phyloP scores from a whole-genome alignment of 1,140 invertebrate species.

The Ephestia elutella region DNA sequence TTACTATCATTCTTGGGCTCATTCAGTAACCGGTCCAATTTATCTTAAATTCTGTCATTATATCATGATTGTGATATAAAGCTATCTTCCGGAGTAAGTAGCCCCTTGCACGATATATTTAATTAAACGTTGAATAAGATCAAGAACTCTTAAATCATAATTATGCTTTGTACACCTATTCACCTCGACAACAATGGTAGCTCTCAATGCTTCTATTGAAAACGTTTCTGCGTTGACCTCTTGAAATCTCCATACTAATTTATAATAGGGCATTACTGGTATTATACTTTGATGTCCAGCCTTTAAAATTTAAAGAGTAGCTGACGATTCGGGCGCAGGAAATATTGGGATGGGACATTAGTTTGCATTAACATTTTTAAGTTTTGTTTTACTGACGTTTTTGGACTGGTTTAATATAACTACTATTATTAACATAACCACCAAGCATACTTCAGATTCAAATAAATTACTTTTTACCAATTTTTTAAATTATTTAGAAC shows the following conservation, averaged over 20 bases:
- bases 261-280: neutral
- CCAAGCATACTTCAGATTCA: too few relatives aligned
- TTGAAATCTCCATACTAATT: neutral
- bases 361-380: too few relatives aligned
- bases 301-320: neutral
- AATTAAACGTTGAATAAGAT: neutral
- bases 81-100: neutral
- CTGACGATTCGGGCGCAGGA: too few relatives aligned
- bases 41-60: neutral
- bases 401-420: too few relatives aligned
- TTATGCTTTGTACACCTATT: neutral
- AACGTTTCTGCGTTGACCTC: neutral
- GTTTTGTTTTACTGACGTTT: too few relatives aligned
- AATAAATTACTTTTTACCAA: too few relatives aligned
- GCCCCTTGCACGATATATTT: neutral
- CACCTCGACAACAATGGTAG: neutral
- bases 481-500: too few relatives aligned
- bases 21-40: slow-evolving; percentile 6
- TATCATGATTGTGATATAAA: neutral
- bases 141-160: neutral
- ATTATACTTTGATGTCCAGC: neutral
- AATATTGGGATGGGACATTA: too few relatives aligned
- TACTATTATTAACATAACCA: too few relatives aligned
- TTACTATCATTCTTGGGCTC: slow-evolving; percentile 6
- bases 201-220: neutral